Evolutionary conservation across 2,797 vertebrate genomes (phyloP), one percentile per base, ranked within the genome.

Genomic region (Iguana delicatissima): DNA sequence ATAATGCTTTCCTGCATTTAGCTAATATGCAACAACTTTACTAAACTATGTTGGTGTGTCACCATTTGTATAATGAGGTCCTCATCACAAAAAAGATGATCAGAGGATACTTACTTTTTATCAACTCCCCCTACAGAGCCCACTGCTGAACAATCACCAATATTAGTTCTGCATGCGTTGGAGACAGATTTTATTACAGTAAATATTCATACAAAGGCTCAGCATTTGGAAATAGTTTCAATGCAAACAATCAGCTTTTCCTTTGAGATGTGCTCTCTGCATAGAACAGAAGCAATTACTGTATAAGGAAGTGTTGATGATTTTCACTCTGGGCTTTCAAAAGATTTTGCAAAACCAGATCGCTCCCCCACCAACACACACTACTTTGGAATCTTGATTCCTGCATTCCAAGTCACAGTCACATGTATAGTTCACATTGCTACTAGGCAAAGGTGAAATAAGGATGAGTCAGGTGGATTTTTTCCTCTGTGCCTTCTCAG

Each of bases 391-490:
- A 80, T 69, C 88, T 86, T 0, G 0, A 85, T 76, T 94, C 88
- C 84, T 83, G 29, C 12, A 59, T 85, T 84, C 57, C 81, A 42
- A 87, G 85, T 52, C 83, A 82, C 20, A 0, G 92, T 81, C 92
- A 91, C 76, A 26, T 91, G 73, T 72, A 88, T 0, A 0, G 67
- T 89, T 91, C 88, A 87, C 76, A 81, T 29, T 73, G 42, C 74
- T 29, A 26, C 2, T 8, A 59, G 64, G 52, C 38, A 85, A 69
- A 69, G 86, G 35, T 20, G 18, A 59, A 42, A 73, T 29, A 18
- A 92, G 29, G 84, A 91, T 38, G 38, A 87, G 9, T 90, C 72
- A 89, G 81, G 80, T 81, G 57, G 77, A 93, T 90, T 52, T 91
- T 89, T 80, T 13, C 57, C 90, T 87, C 62, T 7, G 91, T 32